These are phyloP conservation scores for Archaeoteleia sp. DNA, from an alignment of 2,888 invertebrate genomes.

Conservation along the genomic window DNA sequence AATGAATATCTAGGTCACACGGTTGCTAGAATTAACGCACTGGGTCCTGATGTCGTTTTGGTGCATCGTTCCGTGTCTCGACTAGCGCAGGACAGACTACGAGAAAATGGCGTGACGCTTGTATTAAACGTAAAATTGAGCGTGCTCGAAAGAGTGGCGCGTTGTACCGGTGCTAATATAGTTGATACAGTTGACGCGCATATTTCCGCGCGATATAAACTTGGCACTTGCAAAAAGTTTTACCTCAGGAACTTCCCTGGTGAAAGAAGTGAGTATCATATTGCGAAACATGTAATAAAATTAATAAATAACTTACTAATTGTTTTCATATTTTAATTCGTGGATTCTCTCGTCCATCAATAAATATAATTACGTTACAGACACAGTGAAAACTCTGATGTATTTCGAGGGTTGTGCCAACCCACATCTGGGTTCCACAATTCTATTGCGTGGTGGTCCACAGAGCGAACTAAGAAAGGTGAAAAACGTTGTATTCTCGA, in stretches of 20 bases:
- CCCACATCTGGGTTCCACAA: slow-evolving; percentile 89
- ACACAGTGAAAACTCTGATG: slow-evolving; percentile 89
- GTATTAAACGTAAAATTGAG: slow-evolving; percentile 89
- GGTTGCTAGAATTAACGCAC: slow-evolving; percentile 88
- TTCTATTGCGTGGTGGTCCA: slow-evolving; percentile 87
- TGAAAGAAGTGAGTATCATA: slow-evolving; percentile 73
- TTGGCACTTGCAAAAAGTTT: slow-evolving; percentile 91
- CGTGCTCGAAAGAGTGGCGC: slow-evolving; percentile 86
- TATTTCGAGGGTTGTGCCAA: slow-evolving; percentile 93
- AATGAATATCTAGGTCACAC: slow-evolving; percentile 90
- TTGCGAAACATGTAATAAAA: background rate
- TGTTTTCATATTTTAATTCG: too few relatives aligned
- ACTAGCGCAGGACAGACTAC: slow-evolving; percentile 90
- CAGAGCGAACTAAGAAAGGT: slow-evolving; percentile 85
- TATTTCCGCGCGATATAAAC: slow-evolving; percentile 83
- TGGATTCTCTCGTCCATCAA: too few relatives aligned
- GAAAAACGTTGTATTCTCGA: slow-evolving; percentile 87
- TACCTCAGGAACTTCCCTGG: slow-evolving; percentile 79
- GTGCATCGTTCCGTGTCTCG: slow-evolving; percentile 92
- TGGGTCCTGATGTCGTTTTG: slow-evolving; percentile 90
- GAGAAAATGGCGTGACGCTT: slow-evolving; percentile 87
- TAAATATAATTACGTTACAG: too few relatives aligned
- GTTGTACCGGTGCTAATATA: slow-evolving; percentile 89
- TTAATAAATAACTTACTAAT: too few relatives aligned
- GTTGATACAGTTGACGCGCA: slow-evolving; percentile 92